These are phyloP conservation scores for Agapornis roseicollis DNA, from an alignment of 2,113 vertebrate species.

Conservation along the genomic window DNA sequence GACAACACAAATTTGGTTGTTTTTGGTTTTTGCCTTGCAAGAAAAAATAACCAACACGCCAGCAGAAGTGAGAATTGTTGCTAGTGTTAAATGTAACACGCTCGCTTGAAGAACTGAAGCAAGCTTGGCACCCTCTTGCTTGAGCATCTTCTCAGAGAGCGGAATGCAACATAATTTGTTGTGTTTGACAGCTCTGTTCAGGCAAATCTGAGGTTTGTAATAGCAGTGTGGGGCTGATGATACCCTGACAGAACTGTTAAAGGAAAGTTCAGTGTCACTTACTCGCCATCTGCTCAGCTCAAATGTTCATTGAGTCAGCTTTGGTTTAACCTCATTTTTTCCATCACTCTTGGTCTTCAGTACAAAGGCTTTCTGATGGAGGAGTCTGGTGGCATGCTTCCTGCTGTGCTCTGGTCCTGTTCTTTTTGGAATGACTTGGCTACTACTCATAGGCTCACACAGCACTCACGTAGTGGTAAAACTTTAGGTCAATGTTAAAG, in stretches of 20 bases:
- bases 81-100: background rate
- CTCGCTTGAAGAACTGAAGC: background rate
- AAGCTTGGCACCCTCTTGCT: conserved; percentile 9
- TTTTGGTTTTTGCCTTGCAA: background rate
- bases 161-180: background rate
- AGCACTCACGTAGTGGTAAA: background rate
- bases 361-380: background rate
- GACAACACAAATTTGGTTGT: background rate
- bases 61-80: background rate
- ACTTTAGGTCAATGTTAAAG: background rate
- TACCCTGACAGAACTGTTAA: conserved; percentile 16
- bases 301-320: background rate
- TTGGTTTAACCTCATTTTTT: background rate
- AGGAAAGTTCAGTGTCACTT: background rate
- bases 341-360: background rate
- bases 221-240: background rate
- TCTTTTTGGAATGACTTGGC: background rate
- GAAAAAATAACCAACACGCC: background rate
- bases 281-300: conserved; percentile 2
- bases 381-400: background rate
- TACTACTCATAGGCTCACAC: background rate
- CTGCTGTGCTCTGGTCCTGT: background rate
- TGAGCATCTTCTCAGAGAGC: background rate
- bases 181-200: conserved; percentile 16
- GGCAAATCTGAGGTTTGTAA: background rate